A percentile compares a stretch with the other conserved stretches of the same genome.
Evolutionary conservation across 2,797 vertebrate species (phyloP).

Genomic region (Myotis vivesi): DNA sequence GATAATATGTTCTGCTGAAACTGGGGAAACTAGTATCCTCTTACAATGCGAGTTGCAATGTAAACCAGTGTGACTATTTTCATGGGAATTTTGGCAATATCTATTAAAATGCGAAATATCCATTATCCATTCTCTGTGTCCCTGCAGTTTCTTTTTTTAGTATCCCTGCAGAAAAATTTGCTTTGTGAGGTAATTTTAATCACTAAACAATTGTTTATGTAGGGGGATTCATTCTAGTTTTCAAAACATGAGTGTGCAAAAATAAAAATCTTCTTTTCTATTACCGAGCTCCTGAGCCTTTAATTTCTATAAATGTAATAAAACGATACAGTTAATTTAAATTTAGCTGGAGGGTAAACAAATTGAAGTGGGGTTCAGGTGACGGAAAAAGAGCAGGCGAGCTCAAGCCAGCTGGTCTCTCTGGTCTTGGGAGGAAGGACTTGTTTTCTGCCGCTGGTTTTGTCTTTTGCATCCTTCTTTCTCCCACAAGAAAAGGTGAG

Average conservation of each 20-base stretch:
- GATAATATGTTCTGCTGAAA: background rate
- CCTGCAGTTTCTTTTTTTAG: background rate
- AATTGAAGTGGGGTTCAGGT: background rate
- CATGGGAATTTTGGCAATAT: background rate
- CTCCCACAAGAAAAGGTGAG: background rate
- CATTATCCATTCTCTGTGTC: background rate
- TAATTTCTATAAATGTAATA: background rate
- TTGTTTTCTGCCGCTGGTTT: background rate
- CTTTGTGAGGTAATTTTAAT: background rate
- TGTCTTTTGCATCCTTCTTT: background rate
- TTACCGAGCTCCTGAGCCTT: background rate
- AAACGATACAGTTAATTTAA: background rate
- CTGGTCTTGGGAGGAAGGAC: background rate
- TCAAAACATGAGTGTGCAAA: background rate
- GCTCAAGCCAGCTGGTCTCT: background rate
- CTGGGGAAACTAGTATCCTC: background rate
- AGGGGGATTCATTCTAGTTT: background rate
- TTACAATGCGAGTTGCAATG: accelerated
- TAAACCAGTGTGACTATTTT: background rate
- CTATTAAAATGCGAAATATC: background rate
- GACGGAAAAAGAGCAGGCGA: background rate
- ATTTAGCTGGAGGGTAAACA: background rate
- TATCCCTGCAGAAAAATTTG: background rate
- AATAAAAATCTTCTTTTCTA: background rate
- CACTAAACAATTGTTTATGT: background rate